Evolutionary conservation across 1,140 invertebrate genomes (phyloP).

Genomic region (Mylabris phalerata): DNA sequence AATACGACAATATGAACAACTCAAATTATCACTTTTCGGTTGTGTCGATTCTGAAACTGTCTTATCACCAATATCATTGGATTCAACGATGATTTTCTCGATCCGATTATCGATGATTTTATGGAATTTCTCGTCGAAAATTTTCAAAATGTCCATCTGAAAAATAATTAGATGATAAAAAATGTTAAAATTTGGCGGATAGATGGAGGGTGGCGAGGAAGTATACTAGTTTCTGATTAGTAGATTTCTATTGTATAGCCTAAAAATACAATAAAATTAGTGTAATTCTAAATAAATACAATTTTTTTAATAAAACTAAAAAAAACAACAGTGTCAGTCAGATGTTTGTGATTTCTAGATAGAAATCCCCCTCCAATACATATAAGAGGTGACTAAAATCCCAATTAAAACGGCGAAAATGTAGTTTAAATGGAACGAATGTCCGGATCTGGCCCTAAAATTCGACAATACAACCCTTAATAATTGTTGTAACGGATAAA

Average conservation of each 20-base stretch:
- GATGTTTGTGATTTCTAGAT: background rate
- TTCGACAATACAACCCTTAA: background rate
- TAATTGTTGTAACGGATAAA: background rate
- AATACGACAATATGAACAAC: slow-evolving; percentile 51
- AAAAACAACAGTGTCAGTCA: no score
- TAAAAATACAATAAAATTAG: no score
- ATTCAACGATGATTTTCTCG: slow-evolving; percentile 24
- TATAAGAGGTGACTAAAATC: slow-evolving; percentile 30
- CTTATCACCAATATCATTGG: slow-evolving; percentile 8
- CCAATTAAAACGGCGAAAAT: slow-evolving; percentile 38
- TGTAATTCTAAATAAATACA: no score
- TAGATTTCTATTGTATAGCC: no score
- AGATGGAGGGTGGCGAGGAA: no score
- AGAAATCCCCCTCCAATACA: slow-evolving; percentile 30
- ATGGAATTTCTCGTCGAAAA: slow-evolving; percentile 31
- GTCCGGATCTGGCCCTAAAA: slow-evolving; percentile 36
- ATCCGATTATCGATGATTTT: slow-evolving; percentile 24
- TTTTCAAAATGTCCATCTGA: slow-evolving; percentile 23
- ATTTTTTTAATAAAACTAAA: no score
- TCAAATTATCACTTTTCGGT: slow-evolving; percentile 39
- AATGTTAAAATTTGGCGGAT: no score
- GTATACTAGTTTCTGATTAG: no score
- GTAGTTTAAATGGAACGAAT: slow-evolving; percentile 39
- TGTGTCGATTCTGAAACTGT: background rate
- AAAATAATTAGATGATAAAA: background rate